phyloP scores from a whole-genome alignment of 2,113 vertebrate species.

The Clarias macrocephalus region DNA sequence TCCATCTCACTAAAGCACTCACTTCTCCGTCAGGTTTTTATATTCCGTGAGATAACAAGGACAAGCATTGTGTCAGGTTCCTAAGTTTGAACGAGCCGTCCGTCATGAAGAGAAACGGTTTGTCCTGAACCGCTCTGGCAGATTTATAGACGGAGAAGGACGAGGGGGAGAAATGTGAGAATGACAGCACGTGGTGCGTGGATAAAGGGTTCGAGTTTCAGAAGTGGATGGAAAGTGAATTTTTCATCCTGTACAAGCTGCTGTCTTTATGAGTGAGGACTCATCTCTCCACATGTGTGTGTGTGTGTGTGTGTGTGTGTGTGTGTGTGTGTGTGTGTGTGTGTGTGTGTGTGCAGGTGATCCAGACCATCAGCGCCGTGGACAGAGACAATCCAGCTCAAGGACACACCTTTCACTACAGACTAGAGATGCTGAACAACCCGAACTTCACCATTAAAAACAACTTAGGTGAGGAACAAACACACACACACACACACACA shows the following conservation, averaged over 20 bases:
- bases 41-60: slow-evolving; percentile 48
- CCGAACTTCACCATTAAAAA: slow-evolving; percentile 98
- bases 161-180: slow-evolving; percentile 55
- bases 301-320: neutral
- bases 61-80: slow-evolving; percentile 59
- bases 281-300: slow-evolving; percentile 14
- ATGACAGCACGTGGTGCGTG: slow-evolving; percentile 60
- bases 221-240: slow-evolving; percentile 61
- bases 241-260: slow-evolving; percentile 65
- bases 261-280: slow-evolving; percentile 51
- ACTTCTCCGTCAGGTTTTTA: slow-evolving; percentile 46
- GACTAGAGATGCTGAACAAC: slow-evolving; percentile 93
- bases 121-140: slow-evolving; percentile 67
- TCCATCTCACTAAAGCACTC: slow-evolving; percentile 57
- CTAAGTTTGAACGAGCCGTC: slow-evolving; percentile 64
- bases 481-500: neutral
- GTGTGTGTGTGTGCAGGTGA: slow-evolving; percentile 78
- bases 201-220: slow-evolving; percentile 69
- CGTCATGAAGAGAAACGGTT: slow-evolving; percentile 69
- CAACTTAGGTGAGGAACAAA: slow-evolving; percentile 83
- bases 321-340: slow-evolving; percentile 37
- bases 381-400: slow-evolving; percentile 95
- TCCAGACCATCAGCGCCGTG: slow-evolving; percentile 92
- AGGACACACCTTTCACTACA: slow-evolving; percentile 94
- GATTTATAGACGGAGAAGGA: slow-evolving; percentile 68